Conservation (phyloP, 1,140 invertebrate genomes). For the Heliconius hermathena region DNA sequence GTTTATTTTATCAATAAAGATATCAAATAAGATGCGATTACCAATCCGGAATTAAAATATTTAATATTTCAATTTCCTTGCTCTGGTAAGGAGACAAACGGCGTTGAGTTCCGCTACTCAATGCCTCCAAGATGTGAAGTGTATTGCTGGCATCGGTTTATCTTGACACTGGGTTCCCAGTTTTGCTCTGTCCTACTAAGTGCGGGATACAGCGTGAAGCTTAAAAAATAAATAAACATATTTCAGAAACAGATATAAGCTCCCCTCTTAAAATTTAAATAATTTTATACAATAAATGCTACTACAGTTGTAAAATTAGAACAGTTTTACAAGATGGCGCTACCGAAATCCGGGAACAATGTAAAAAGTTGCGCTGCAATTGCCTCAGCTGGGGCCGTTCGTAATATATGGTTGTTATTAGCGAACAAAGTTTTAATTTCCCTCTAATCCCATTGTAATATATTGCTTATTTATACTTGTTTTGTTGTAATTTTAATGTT, state of each 20-base stretch:
- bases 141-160: too few relatives aligned
- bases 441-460: constrained; percentile 67
- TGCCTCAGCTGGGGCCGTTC: constrained; percentile 66
- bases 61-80: too few relatives aligned
- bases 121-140: too few relatives aligned
- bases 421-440: constrained; percentile 78
- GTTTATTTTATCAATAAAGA: not conserved
- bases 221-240: not conserved
- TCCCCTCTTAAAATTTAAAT: constrained; percentile 32
- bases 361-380: constrained; percentile 60
- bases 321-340: constrained; percentile 40
- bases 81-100: too few relatives aligned
- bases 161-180: too few relatives aligned
- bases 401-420: constrained; percentile 73
- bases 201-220: too few relatives aligned
- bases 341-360: constrained; percentile 50
- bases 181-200: too few relatives aligned
- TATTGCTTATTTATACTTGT: constrained; percentile 52
- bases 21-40: not conserved
- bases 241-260: constrained; percentile 4
- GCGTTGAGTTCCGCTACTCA: too few relatives aligned
- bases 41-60: too few relatives aligned
- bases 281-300: constrained; percentile 22
- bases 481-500: constrained; percentile 23
- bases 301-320: constrained; percentile 27